Base-by-base conservation (phyloP, 2,797 vertebrate species). In the Hypotaenidia philippensis region DNA sequence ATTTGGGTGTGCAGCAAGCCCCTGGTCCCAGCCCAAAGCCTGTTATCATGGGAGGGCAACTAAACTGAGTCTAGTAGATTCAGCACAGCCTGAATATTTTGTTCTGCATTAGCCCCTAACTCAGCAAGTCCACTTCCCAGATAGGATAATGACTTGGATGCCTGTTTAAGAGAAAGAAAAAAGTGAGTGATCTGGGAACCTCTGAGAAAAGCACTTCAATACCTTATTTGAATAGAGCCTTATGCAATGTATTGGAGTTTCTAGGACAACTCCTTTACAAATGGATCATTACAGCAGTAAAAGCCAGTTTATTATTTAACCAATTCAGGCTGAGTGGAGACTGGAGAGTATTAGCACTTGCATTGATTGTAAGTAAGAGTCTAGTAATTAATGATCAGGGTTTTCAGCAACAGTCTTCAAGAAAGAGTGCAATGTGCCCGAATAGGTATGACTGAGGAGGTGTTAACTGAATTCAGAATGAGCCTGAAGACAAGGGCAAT, bases 301-400 rank as follows among this genome's bases (percentile, higher is more conserved):
- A 93, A 96, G 85, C 21, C 70, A 94, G 92, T 96, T 93, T 94
- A 95, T 94, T 96, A 97, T 94, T 96, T 94, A 94, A 94, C 93
- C 83, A 90, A 87, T 95, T 95, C 92, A 92, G 70, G 27, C 86
- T 93, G 88, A 96, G 78, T 77, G 70, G 78, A 93, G 90, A 83
- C 66, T 84, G 81, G 90, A 94, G 66, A 88, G 52, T 86, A 88
- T 95, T 93, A 91, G 83, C 83, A 90, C 85, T 96, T 91, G 72
- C 83, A 94, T 89, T 96, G 94, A 96, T 96, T 96, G 66, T 90
- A 88, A 85, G 86, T 91, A 92, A 91, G 82, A 93, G 52, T 91
- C 91, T 84, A 79, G 90, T 92, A 97, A 97, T 97, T 97, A 96
- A 94, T 90, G 93, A 93, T 90, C 83, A 56, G 96, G 94, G 57